Evolutionary conservation across 2,888 invertebrate genomes (phyloP).

Genomic region (Lasioglossum villosulum): DNA sequence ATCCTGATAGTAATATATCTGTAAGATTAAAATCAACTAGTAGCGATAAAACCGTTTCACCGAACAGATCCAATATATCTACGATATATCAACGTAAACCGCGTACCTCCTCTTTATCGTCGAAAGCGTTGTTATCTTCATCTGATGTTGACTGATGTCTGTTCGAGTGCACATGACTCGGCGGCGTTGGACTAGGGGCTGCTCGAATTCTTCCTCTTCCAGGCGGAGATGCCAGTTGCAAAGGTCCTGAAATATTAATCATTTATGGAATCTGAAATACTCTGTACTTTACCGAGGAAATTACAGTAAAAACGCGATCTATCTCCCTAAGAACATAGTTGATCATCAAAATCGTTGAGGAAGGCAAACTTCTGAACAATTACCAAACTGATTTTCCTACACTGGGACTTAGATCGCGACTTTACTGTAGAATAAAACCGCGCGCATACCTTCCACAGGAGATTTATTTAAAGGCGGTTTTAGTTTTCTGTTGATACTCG

Average conservation of each 20-base stretch:
- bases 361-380: no score
- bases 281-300: background rate
- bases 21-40: conserved; percentile 52
- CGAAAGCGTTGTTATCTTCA: conserved; percentile 83
- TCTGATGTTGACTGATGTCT: conserved; percentile 84
- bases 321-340: no score
- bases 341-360: no score
- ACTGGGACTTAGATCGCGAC: no score
- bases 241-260: conserved; percentile 71
- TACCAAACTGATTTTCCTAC: no score
- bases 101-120: conserved; percentile 84
- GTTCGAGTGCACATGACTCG: conserved; percentile 75
- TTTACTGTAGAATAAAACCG: background rate
- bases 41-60: background rate
- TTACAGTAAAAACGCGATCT: no score
- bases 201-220: conserved; percentile 84
- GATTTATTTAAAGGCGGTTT: conserved; percentile 87
- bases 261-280: background rate
- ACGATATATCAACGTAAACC: background rate
- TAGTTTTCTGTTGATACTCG: conserved; percentile 92
- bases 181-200: conserved; percentile 86
- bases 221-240: conserved; percentile 83
- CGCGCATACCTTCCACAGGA: conserved; percentile 76
- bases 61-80: background rate
- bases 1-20: conserved; percentile 84